Base-by-base conservation (phyloP, 2,113 vertebrate genomes). In the Prunella fulvescens region DNA sequence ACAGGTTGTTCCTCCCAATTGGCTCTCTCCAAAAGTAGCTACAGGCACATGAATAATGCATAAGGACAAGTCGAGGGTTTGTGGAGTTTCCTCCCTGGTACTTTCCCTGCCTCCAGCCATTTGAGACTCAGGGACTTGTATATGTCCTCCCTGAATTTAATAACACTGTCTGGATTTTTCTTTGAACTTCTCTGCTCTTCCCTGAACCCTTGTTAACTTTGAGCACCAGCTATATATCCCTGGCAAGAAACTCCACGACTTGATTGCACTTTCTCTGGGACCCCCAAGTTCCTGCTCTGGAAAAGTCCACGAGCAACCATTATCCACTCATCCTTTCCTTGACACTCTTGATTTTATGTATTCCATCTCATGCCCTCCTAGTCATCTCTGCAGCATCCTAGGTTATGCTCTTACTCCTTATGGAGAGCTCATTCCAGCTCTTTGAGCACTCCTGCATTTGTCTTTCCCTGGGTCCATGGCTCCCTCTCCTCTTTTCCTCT, bases 101-200 rank as follows among this genome's bases (percentile, higher is more conserved):
- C 85, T 87, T 51, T 87, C 61, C 15, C 40, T 91, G 81, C 65
- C 87, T 94, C 79, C 85, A 93, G 31, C 74, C 79, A 82, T 90
- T 39, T 56, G 92, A 84, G 57, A 39, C 58, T 57, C 50, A 40
- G 85, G 33, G 81, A 73, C 45, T 90, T 93, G 50, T 29, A 53
- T 33, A 14, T 7, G 15, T 65, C 76, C 71, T 93, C 74, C 44
- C 0, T 58, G 50, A 69, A 62, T 94, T 92, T 95, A 73, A 57
- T 80, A 90, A 76, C 48, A 57, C 45, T 45, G 62, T 23, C 45
- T 65, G 47, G n/a, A 33, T 80, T 93, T 82, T 77, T 18, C 62
- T 88, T 92, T 92, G 42, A 88, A 70, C 23, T 79, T 25, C 31
- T 48, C 35, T 69, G 29, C 37, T 87, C 62, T 91, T 87, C 23